Evolutionary conservation across 2,113 vertebrate genomes (phyloP), one percentile per base, ranked within the genome.

Genomic region (Calyptommatus sinebrachiatus): DNA sequence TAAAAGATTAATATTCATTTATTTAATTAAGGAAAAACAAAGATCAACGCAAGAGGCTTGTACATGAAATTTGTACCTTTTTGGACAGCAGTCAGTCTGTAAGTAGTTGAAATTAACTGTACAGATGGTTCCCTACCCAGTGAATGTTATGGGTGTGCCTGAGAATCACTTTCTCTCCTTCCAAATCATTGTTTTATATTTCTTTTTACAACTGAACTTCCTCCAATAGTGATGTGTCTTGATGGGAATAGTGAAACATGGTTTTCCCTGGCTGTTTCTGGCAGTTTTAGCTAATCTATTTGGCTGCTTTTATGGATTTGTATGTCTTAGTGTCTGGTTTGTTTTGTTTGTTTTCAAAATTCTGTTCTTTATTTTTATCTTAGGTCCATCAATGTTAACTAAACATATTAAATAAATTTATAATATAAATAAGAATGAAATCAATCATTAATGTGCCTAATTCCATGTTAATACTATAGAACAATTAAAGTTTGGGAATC

Each of bases 41-140:
- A 18, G 71, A 75, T 45, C 70, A 70, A n/a, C 72, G 79, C 71
- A 84, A 76, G 83, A 82, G 21, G 3, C 76, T 85, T 74, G 66
- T 73, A 24, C 75, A 3, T 84, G 83, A 85, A 85, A 87, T 87
- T n/a, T 67, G 16, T 28, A 46, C 29, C 50, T 86, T 85, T 85
- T 73, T 29, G 86, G 81, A 79, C n/a, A 84, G n/a, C 71, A 84
- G 79, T 77, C 80, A 62, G 18, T 61, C 61, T 72, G 71, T 82
- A 62, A 83, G 71, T 69, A 66, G 68, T 24, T 41, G 4, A 26
- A 53, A 62, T 29, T n/a, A 0, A 45, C 29, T 35, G 14, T 10
- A n/a, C 28, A 60, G 35, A 16, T 8, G 0, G 0, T 21, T 3
- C 24, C 0, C 20, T 8, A 6, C 4, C 24, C 28, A 79, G 57